Conservation (phyloP, 2,113 vertebrate species). For the Podilymbus podiceps region DNA sequence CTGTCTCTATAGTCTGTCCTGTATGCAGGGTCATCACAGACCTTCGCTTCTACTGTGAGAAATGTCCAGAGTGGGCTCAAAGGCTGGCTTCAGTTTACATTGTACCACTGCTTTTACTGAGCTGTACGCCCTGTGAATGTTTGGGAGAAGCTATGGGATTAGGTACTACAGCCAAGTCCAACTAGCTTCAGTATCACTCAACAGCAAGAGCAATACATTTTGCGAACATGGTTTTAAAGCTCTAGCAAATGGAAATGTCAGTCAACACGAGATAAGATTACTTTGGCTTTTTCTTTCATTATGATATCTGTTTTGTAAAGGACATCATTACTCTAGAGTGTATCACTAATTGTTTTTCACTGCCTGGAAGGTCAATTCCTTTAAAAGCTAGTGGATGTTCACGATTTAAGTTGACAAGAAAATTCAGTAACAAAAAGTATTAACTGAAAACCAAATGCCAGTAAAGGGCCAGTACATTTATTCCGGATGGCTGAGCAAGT, state of each 20-base stretch:
- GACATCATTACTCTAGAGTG: not conserved
- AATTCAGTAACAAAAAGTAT: not conserved
- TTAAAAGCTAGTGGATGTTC: not conserved
- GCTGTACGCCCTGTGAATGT: not conserved
- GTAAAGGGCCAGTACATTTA: not conserved
- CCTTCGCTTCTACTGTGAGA: no score
- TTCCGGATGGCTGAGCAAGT: not conserved
- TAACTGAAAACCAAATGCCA: not conserved
- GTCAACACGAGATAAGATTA: not conserved
- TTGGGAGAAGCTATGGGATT: not conserved
- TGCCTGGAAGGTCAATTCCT: constrained; percentile 43
- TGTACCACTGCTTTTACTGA: not conserved
- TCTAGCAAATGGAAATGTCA: not conserved
- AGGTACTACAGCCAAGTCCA: not conserved
- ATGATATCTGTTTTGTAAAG: constrained; percentile 27
- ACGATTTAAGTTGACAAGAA: not conserved
- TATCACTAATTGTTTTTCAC: constrained; percentile 49
- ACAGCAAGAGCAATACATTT: not conserved
- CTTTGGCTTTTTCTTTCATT: constrained; percentile 6
- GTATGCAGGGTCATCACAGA: not conserved
- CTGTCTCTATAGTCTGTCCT: not conserved
- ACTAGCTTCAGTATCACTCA: not conserved
- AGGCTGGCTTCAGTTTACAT: not conserved
- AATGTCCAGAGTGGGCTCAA: not conserved
- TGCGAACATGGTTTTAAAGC: not conserved